Conservation (phyloP, 2,113 vertebrate species). For the Trogon surrucura region DNA sequence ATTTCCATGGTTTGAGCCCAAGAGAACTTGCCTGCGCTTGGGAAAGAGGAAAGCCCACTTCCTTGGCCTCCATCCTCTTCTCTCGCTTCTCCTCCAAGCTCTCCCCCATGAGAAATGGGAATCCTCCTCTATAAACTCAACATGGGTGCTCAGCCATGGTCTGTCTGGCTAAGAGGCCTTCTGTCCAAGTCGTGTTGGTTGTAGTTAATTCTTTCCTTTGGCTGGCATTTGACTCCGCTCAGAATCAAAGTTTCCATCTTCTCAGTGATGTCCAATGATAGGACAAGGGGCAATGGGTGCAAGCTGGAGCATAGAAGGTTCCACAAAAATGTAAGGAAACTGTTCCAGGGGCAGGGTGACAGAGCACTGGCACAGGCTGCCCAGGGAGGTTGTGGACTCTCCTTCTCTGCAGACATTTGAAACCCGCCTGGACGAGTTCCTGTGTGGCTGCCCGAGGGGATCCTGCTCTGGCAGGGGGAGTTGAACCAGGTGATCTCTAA, state of each 20-base stretch:
- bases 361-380: no score
- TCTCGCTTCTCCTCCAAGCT: not conserved
- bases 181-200: not conserved
- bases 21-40: not conserved
- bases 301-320: no score
- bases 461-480: no score
- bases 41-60: not conserved
- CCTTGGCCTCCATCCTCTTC: accelerated
- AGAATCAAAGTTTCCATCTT: not conserved
- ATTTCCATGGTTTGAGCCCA: not conserved
- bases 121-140: not conserved
- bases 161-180: not conserved
- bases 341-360: no score
- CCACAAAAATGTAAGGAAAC: no score
- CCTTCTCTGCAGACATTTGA: no score
- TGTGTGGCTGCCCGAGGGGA: no score
- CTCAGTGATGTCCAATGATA: no score
- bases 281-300: no score
- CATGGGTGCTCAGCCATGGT: not conserved
- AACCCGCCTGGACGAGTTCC: no score
- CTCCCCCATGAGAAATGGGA: not conserved
- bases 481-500: no score
- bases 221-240: not conserved
- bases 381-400: no score
- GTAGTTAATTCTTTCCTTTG: not conserved